Conservation (phyloP, 2,888 invertebrate genomes). For the Hydrotaea cyrtoneurina region DNA sequence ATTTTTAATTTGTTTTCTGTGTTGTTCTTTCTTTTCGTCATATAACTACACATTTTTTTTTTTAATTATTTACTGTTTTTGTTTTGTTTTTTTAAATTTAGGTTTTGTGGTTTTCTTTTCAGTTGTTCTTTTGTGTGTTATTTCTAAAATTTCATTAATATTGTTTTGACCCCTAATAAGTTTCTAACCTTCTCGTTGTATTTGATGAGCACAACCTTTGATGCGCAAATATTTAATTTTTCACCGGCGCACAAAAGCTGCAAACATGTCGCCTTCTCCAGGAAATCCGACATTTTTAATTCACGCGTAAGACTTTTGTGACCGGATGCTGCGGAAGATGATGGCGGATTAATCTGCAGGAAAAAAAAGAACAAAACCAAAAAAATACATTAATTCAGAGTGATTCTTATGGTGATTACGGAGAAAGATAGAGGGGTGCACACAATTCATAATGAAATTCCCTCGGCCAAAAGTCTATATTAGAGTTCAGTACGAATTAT, state of each 20-base stretch:
- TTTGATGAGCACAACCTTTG: constrained; percentile 90
- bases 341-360: constrained; percentile 79
- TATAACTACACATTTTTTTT: constrained; percentile 11
- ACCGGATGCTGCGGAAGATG: constrained; percentile 75
- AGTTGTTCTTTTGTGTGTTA: constrained; percentile 26
- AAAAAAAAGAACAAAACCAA: neutral
- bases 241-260: constrained; percentile 90
- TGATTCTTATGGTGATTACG: too few species aligned
- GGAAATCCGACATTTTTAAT: constrained; percentile 89
- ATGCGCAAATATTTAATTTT: constrained; percentile 89
- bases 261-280: constrained; percentile 90
- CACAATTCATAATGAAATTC: too few species aligned
- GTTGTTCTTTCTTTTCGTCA: neutral
- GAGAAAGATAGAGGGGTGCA: too few species aligned
- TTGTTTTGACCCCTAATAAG: constrained; percentile 90
- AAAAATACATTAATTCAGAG: too few species aligned
- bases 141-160: constrained; percentile 85
- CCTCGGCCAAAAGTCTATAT: too few species aligned
- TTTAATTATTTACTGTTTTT: constrained; percentile 33
- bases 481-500: too few species aligned
- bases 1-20: constrained; percentile 51
- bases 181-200: constrained; percentile 92
- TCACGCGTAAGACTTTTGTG: constrained; percentile 83
- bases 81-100: constrained; percentile 24
- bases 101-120: constrained; percentile 36